Evolutionary conservation across 2,797 vertebrate genomes (phyloP), one percentile per base, ranked within the genome.

Genomic region (Halcyon smyrnensis): DNA sequence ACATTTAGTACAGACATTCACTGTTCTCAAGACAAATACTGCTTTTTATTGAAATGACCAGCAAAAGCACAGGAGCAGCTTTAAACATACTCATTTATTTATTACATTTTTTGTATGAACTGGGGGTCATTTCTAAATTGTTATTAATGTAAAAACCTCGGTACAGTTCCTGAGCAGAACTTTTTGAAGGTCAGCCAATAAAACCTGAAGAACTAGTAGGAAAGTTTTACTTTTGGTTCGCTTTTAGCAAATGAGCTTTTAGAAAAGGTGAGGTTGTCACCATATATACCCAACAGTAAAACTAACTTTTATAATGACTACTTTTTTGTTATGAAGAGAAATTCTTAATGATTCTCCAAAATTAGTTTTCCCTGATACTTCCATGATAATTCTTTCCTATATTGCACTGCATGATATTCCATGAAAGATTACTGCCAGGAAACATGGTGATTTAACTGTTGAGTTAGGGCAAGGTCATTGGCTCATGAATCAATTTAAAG

Each of bases 11-110:
- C 28, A 85, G 39, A 28, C 39, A 89, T 92, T 85, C 65, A 80
- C 57, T 81, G 62, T 81, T 94, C 85, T 62, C 53, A 41, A 71
- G 87, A 93, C 57, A 91, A 94, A 94, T 91, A 80, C 45, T 85
- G 32, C 75, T 87, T 56, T 85, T 91, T 90, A 85, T 87, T 91
- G 84, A 91, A 95, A 93, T 94, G 73, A 78, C 48, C 69, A 95
- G 62, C 48, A 89, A 62, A 92, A 91, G 18, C 46, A 91, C n/a
- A 80, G 77, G 59, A 77, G 18, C 15, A 77, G 32, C 28, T 95
- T 94, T 76, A 87, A 91, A 79, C 6, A 25, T 57, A 69, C 54
- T 65, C 0, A 65, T 78, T 87, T 79, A 71, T 87, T 86, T 90
- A 68, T 71, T 71, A 27, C 1, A 2, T 75, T 60, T 18, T 23